A percentile compares a stretch with the other conserved stretches of the same genome.
Evolutionary conservation across 2,888 invertebrate genomes (phyloP).

Genomic region (Chloroclysta siterata): DNA sequence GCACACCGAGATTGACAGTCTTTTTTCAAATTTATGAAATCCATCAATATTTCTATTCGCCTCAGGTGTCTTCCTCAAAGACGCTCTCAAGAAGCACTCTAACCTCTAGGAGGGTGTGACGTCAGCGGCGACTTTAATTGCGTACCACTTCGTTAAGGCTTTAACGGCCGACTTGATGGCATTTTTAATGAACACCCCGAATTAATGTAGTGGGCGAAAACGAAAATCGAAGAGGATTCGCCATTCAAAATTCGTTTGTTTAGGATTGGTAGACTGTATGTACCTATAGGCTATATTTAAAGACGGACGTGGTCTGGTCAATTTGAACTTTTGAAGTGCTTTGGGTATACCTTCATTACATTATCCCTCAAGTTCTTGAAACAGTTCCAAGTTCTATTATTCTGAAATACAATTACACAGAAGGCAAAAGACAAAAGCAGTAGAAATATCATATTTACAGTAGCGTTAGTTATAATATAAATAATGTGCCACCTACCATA

Average conservation of each 20-base stretch:
- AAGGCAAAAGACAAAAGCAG: background rate
- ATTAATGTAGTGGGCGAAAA: conserved; percentile 84
- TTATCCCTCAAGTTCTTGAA: background rate
- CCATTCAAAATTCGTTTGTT: conserved; percentile 66
- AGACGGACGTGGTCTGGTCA: conserved; percentile 29
- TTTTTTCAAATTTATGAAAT: background rate
- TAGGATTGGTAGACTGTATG: conserved; percentile 73
- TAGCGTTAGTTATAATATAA: too few relatives aligned
- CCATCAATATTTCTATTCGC: conserved; percentile 72
- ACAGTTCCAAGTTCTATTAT: background rate
- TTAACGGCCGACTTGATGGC: conserved; percentile 77
- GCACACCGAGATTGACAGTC: too few relatives aligned
- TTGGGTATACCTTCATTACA: conserved; percentile 32
- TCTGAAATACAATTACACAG: background rate
- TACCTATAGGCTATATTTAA: conserved; percentile 41
- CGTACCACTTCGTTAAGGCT: conserved; percentile 81
- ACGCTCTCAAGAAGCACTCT: conserved; percentile 57
- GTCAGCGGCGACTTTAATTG: conserved; percentile 84
- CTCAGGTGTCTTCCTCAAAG: conserved; percentile 70
- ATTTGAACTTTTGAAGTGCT: conserved; percentile 41
- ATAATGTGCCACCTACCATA: too few relatives aligned
- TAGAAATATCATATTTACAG: too few relatives aligned
- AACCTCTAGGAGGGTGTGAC: conserved; percentile 66
- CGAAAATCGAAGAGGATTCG: conserved; percentile 73
- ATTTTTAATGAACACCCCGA: conserved; percentile 84